Evolutionary conservation across 2,113 vertebrate genomes (phyloP), one percentile per base, ranked within the genome.

Genomic region (Chamaea fasciata): DNA sequence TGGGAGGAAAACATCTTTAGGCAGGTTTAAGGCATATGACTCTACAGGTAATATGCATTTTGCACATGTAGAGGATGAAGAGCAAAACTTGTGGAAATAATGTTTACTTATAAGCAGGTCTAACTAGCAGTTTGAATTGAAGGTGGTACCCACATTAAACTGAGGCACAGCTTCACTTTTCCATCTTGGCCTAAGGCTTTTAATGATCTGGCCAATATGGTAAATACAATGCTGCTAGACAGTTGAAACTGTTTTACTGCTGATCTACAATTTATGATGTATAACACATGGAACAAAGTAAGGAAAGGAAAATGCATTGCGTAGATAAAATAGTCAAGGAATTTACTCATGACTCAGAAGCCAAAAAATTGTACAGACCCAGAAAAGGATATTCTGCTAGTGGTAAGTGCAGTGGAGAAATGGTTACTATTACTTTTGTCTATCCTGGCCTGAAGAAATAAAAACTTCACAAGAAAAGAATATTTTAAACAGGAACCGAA

Each of bases 141-240:
- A 44, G 15, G 8, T 50, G 11, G 33, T 42, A 37, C 1, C 8
- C 24, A 52, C 2, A 2, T 2, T 20, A 65, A 88, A 28, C 17
- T 31, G 22, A 49, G 10, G 19, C 13, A 56, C 2, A 63, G 2
- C 3, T 68, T 14, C 8, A 11, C 1, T 26, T 24, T 23, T 80
- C 10, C 7, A 8, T 53, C 39, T 78, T 83, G 16, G 10, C 30
- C 8, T n/a, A 52, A 59, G 15, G 33, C 4, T 2, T 49, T 59
- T 84, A 31, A 4, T 9, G 5, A 27, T 50, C 15, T 9, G 12
- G 1, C 5, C 2, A 3, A 23, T 7, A 31, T 5, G 0, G 6
- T 55, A 42, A 47, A 31, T 23, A 39, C 0, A 8, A 37, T 12
- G 22, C 15, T 75, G 11, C 0, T 16, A 59, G 37, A 75, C 35